phyloP scores from a whole-genome alignment of 1,140 invertebrate species.

The Zaprionus vittiger region DNA sequence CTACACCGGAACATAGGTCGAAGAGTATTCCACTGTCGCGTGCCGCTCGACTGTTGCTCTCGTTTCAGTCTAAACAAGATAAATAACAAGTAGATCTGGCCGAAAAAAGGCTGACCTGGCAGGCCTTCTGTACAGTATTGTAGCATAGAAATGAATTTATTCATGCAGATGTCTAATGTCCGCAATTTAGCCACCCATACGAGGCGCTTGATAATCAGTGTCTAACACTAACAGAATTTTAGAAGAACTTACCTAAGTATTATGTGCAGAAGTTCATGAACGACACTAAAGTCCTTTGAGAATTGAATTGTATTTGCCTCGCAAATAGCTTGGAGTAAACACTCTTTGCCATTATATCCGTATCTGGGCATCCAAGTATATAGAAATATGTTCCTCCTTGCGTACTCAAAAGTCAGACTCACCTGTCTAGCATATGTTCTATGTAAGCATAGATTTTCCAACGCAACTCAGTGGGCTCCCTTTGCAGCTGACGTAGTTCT shows the following conservation, averaged over 20 bases:
- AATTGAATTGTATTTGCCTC: constrained; percentile 55
- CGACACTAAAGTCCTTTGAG: constrained; percentile 45
- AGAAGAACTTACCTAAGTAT: constrained; percentile 46
- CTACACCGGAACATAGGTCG: no score
- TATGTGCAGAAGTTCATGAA: constrained; percentile 56
- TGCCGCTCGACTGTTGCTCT: no score
- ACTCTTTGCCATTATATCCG: constrained; percentile 61
- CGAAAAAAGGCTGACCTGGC: no score
- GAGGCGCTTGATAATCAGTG: no score
- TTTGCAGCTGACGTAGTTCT: constrained; percentile 20
- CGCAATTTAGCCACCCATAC: no score
- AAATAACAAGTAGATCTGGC: no score
- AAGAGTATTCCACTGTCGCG: no score
- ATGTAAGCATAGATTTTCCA: constrained; percentile 65
- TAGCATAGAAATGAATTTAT: no score
- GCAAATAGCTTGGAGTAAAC: constrained; percentile 60
- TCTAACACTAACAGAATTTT: no score
- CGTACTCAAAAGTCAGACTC: constrained; percentile 1
- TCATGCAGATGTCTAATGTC: no score
- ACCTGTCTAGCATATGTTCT: constrained; percentile 61
- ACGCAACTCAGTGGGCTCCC: constrained; percentile 40
- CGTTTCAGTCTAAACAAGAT: no score
- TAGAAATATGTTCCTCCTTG: not conserved
- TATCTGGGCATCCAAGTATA: constrained; percentile 32
- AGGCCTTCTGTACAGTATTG: no score